phyloP scores from a whole-genome alignment of 2,888 invertebrate species.

The Amphipoea lucens region DNA sequence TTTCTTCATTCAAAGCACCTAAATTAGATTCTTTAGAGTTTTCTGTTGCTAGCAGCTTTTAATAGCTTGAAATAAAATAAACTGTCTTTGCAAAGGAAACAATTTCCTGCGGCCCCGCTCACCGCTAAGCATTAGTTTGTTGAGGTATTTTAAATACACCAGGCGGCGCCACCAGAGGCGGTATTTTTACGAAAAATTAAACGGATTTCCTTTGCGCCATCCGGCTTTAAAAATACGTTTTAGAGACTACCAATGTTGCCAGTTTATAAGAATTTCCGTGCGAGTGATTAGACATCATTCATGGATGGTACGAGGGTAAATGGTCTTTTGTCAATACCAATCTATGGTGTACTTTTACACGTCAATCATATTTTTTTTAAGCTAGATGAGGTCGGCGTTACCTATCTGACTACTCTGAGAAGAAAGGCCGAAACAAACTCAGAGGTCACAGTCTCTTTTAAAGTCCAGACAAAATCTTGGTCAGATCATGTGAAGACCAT shows the following conservation, averaged over 20 bases:
- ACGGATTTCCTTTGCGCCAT: slow-evolving; percentile 59
- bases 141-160: slow-evolving; percentile 44
- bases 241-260: slow-evolving; percentile 37
- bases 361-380: no score
- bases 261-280: background rate
- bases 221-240: slow-evolving; percentile 60
- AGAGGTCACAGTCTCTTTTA: no score
- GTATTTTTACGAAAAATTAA: slow-evolving; percentile 58
- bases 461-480: no score
- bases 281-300: background rate
- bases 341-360: no score
- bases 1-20: no score
- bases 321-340: no score
- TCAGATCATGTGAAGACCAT: no score
- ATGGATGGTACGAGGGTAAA: no score
- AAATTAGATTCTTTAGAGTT: background rate
- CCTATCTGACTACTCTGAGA: no score
- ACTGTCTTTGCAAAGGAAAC: slow-evolving; percentile 37
- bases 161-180: slow-evolving; percentile 20
- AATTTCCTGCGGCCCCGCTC: slow-evolving; percentile 44
- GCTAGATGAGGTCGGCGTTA: no score
- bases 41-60: background rate
- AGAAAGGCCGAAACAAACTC: no score
- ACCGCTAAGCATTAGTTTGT: slow-evolving; percentile 33
- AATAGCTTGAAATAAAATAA: slow-evolving; percentile 25